Evolutionary conservation across 2,797 vertebrate genomes (phyloP).

Genomic region (Diglossa cyanea): DNA sequence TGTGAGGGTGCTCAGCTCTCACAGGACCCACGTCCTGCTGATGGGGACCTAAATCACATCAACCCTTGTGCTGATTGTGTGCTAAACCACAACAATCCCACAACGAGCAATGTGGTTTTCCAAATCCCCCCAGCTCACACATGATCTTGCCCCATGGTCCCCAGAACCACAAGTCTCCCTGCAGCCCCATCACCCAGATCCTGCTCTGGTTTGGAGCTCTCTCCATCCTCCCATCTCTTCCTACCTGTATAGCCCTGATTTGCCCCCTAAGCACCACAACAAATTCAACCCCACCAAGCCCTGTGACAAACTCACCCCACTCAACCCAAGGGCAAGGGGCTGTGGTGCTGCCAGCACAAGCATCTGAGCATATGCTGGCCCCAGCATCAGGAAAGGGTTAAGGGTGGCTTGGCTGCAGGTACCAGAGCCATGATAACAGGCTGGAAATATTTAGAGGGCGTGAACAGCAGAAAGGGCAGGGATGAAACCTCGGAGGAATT

Average conservation of each 20-base stretch:
- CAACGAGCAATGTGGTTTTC: fast-evolving
- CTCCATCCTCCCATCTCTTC: not conserved
- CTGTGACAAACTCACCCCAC: not conserved
- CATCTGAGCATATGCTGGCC: fast-evolving
- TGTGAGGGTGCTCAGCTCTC: not conserved
- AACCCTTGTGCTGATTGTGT: not conserved
- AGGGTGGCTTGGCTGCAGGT: conserved; percentile 38
- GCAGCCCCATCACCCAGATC: fast-evolving
- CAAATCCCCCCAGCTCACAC: fast-evolving
- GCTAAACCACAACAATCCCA: not conserved
- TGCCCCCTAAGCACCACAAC: not conserved
- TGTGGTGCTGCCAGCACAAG: fast-evolving
- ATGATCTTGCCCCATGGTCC: too few species aligned
- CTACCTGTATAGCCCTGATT: not conserved
- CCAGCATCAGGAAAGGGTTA: conserved; percentile 55
- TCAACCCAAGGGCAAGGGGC: too few species aligned
- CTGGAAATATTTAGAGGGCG: conserved; percentile 66
- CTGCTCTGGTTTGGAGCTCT: not conserved
- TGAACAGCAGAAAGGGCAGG: conserved; percentile 43
- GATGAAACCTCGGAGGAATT: conserved; percentile 44
- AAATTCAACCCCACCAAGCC: not conserved
- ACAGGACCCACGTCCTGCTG: fast-evolving
- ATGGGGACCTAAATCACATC: not conserved
- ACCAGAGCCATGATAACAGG: conserved; percentile 58
- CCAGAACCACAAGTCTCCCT: fast-evolving